These are phyloP conservation scores for Orchestia grillus DNA, from an alignment of 1,140 invertebrate species.

Conservation along the genomic window DNA sequence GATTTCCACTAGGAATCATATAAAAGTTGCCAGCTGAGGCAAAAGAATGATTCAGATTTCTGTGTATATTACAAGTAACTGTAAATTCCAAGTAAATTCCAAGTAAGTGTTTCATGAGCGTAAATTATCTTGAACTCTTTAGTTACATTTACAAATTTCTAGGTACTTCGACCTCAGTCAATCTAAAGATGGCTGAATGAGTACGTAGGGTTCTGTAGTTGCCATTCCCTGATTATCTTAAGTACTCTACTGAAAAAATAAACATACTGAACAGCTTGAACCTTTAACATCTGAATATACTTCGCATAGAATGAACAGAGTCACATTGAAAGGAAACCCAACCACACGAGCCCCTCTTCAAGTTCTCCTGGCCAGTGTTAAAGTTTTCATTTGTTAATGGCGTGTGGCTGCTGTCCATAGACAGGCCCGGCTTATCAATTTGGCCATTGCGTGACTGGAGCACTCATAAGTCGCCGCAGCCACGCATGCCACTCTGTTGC, in stretches of 20 bases:
- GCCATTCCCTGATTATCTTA: background rate
- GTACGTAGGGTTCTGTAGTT: background rate
- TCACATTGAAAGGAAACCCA: background rate
- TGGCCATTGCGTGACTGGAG: background rate
- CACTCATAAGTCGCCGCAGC: background rate
- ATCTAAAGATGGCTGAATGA: background rate
- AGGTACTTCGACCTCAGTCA: background rate
- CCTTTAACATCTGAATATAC: background rate
- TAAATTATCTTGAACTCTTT: no score
- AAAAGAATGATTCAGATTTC: no score
- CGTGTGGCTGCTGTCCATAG: background rate
- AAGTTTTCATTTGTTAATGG: conserved; percentile 10
- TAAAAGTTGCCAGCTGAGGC: no score
- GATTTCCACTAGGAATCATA: no score
- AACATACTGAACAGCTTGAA: background rate
- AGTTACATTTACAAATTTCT: background rate
- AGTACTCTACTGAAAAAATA: background rate
- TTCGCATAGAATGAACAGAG: background rate
- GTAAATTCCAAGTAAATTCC: no score
- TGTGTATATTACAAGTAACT: no score
- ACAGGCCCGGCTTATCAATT: background rate
- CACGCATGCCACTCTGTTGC: background rate
- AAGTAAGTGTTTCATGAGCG: no score
- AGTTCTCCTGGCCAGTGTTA: background rate
- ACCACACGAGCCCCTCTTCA: background rate